Base-by-base conservation (phyloP, 2,888 invertebrate genomes). In the Laspeyria flexula region DNA sequence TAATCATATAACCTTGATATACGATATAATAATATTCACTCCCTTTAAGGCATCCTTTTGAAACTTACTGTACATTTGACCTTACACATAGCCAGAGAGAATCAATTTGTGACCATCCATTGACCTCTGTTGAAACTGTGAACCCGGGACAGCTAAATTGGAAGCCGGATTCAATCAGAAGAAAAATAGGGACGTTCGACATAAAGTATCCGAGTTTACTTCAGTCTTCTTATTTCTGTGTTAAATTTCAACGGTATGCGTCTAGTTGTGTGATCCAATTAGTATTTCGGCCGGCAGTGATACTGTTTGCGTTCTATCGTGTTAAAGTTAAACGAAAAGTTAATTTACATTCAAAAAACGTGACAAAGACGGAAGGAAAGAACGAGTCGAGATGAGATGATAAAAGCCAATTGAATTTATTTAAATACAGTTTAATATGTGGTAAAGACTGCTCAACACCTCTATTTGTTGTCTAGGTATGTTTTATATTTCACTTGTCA, bases 41-140 rank as follows among this genome's bases (percentile, higher is more conserved):
- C 12, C 11, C 4, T 30, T n/a, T n/a, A 29, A 29, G 12, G 30
- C 12, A 12, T 12, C 7, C 25, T 12, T 35, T 29, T 13, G 12
- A 29, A 29, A 10, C 5, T 10, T n/a, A 11, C 27, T 29, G 27
- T 35, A 27, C 21, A 9, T 33, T 54, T 29, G 12, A 18, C 50
- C 35, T 39, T 21, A 54, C 27, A 38, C 38, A 27, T 38, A 48
- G 33, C 34, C 15, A 43, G 47, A 49, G 54, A 16, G 41, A 63
- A 68, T 66, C 54, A 63, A 70, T 70, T 70, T 68, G 53, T 55
- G 63, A 66, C 60, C 55, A 55, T 12, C 63, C 57, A 63, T 58
- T 63, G 71, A 60, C 63, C 60, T 48, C 44, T 29, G 55, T 52
- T 55, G 39, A 58, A 54, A 58, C 63, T 53, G 54, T 61, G 34